Base-by-base conservation (phyloP, 2,113 vertebrate genomes). In the Dendropsophus ebraccatus region DNA sequence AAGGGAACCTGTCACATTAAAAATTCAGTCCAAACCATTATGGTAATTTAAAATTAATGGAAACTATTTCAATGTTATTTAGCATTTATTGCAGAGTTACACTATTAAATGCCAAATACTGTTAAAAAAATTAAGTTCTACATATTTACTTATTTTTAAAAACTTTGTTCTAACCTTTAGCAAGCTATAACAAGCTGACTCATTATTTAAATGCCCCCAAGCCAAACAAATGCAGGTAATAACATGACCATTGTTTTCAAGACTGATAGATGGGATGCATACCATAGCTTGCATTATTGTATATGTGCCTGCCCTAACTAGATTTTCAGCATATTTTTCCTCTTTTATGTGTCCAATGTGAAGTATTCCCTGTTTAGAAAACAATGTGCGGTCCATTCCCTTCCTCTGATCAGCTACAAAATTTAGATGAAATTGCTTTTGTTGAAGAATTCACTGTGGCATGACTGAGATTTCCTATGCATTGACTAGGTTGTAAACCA, bases 251-350 rank as follows among this genome's bases (percentile, higher is more conserved):
- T 35, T 78, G 74, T 67, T 56, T 85, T 85, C 19, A 65, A 78
- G 47, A 67, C 32, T 77, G 62, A 62, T 50, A 28, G 32, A 76
- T 85, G 84, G 84, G 75, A 69, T 50, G 75, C 84, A 85, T 85
- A 85, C 84, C 84, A 85, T 70, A 85, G 60, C 47, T 23, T 85
- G 84, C 74, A 70, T 79, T 85, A 79, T 58, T 85, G 47, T 49
- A 58, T 73, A 72, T 41, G 30, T 85, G 75, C 58, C 62, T 85
- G 84, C 75, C 75, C 78, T 74, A 87, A 87, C 85, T 82, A 87
- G 85, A 82, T 60, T 28, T 23, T 56, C 78, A 12, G 30, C 32
- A 52, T 80, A 62, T 37, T 37, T 65, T n/a, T 41, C 17, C 49
- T 83, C 9, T 11, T 30, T 77, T 67, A 41, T 35, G 72, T 37